phyloP scores from a whole-genome alignment of 2,888 invertebrate species.

The Sinopyrophorus schimmeli region DNA sequence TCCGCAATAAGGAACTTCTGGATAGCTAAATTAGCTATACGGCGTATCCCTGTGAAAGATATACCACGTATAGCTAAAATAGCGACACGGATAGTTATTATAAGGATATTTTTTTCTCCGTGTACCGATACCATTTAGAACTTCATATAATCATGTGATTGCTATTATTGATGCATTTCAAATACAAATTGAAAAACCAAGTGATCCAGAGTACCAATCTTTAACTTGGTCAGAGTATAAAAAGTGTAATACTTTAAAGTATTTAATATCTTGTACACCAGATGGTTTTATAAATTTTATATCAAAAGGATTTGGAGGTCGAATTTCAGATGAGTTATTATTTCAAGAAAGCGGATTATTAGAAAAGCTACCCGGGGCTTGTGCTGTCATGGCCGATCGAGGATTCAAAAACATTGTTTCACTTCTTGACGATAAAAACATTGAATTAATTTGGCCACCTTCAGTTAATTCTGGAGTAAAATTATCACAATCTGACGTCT shows the following conservation, averaged over 20 bases:
- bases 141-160: conserved; percentile 33
- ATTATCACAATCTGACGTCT: conserved; percentile 28
- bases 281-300: conserved; percentile 36
- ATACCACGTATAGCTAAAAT: too few species aligned
- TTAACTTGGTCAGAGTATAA: conserved; percentile 47
- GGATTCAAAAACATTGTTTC: conserved; percentile 36
- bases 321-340: conserved; percentile 23
- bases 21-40: too few species aligned
- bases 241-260: conserved; percentile 40
- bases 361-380: conserved; percentile 1
- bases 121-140: conserved; percentile 35
- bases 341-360: conserved; percentile 25
- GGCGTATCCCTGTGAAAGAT: too few species aligned
- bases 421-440: conserved; percentile 23
- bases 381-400: conserved; percentile 19
- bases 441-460: conserved; percentile 34
- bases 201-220: conserved; percentile 43
- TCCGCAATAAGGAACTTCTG: too few species aligned
- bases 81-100: too few species aligned
- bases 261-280: conserved; percentile 35
- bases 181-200: conserved; percentile 48
- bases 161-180: conserved; percentile 50
- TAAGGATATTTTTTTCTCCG: too few species aligned
- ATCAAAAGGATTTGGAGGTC: conserved; percentile 31
- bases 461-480: conserved; percentile 24